phyloP scores from a whole-genome alignment of 37 sponge, comb jelly and placozoan genomes.

The Mnemiopsis leidyi region DNA sequence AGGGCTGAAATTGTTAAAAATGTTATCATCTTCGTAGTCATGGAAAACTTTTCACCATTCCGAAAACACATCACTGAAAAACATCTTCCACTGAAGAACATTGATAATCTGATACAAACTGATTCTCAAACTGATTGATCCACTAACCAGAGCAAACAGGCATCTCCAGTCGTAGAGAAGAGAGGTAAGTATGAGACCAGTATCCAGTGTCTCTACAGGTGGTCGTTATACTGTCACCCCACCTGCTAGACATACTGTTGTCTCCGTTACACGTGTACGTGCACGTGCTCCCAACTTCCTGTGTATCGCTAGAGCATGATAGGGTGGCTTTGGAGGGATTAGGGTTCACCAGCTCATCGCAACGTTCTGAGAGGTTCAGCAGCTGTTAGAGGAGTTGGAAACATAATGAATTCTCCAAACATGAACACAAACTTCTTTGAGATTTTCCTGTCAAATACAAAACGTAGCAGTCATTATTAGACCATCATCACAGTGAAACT shows the following conservation, averaged over 20 bases:
- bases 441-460: no score
- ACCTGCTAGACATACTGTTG: not conserved
- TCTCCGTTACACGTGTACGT: constrained; percentile 24
- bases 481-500: no score
- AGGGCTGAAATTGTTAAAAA: not conserved
- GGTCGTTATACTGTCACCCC: not conserved
- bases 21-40: no score
- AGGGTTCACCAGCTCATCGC: not conserved
- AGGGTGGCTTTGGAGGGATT: not conserved
- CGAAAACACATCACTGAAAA: no score
- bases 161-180: not conserved
- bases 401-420: no score
- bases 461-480: no score
- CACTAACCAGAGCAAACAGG: constrained; percentile 10
- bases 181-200: not conserved
- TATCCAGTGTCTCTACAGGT: not conserved
- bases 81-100: no score
- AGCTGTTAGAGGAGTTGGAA: no score
- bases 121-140: no score
- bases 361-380: constrained; percentile 1
- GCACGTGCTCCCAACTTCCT: not conserved
- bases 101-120: no score
- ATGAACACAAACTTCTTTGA: no score
- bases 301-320: not conserved
- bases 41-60: no score